Conservation (phyloP, 2,888 invertebrate species). For the Myopa tessellatipennis region DNA sequence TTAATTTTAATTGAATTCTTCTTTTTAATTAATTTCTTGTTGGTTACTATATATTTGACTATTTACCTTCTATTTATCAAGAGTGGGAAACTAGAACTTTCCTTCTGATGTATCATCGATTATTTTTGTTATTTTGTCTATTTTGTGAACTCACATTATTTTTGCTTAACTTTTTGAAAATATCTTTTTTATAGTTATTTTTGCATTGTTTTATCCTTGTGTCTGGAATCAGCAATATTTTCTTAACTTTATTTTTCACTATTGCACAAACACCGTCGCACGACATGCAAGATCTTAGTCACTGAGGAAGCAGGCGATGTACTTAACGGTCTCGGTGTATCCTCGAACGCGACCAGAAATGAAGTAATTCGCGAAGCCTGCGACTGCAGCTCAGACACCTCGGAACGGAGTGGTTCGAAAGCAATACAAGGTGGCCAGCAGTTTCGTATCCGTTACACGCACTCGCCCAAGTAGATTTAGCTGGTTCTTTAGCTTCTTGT, state of each 20-base stretch:
- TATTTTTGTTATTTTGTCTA: no score
- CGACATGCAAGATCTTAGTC: conserved; percentile 2
- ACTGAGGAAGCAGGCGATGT: conserved; percentile 43
- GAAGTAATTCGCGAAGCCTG: conserved; percentile 55
- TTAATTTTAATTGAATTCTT: no score
- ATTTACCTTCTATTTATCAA: no score
- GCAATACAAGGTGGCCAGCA: conserved; percentile 6
- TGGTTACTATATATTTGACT: no score
- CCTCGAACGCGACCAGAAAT: conserved; percentile 62
- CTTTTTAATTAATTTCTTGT: no score
- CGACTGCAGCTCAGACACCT: conserved; percentile 45
- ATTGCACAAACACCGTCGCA: conserved; percentile 38
- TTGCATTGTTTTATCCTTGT: no score
- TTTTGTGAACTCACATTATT: no score
- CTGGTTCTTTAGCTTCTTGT: conserved; percentile 19
- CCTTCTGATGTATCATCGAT: no score
- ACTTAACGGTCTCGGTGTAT: conserved; percentile 53
- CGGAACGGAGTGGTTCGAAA: not conserved
- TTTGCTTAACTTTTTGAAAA: no score
- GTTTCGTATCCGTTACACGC: conserved; percentile 54
- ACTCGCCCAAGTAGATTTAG: conserved; percentile 38
- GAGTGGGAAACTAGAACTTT: no score
- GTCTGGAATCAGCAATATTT: not conserved
- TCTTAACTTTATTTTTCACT: conserved; percentile 44
- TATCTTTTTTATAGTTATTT: no score